These are phyloP conservation scores for Physeter macrocephalus DNA, from an alignment of 2,113 vertebrate species.

Conservation along the genomic window DNA sequence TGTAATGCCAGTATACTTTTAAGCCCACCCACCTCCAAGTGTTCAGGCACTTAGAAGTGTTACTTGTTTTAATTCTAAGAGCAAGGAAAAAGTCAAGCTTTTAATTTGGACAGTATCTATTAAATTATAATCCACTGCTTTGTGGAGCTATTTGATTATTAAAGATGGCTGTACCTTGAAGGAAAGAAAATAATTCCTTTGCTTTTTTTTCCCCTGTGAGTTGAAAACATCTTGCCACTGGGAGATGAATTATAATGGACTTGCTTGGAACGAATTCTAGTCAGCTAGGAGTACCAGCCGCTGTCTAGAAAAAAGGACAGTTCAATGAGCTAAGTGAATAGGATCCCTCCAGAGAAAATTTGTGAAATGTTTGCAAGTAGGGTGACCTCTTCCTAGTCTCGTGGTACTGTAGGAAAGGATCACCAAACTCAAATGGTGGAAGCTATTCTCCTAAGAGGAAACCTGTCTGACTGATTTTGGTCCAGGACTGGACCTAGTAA, in stretches of 20 bases:
- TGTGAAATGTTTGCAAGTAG: conserved; percentile 13
- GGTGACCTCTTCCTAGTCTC: neutral
- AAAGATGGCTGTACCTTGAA: conserved; percentile 12
- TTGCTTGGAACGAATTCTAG: conserved; percentile 38
- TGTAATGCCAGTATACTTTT: neutral
- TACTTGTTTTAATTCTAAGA: neutral
- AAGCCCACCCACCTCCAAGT: neutral
- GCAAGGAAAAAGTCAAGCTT: neutral
- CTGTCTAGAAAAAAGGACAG: neutral
- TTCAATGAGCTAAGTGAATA: conserved; percentile 1
- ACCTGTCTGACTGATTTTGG: neutral
- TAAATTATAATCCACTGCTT: neutral
- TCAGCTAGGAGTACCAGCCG: neutral
- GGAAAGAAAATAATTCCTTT: conserved; percentile 37
- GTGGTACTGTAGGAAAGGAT: neutral
- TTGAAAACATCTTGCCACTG: conserved; percentile 5
- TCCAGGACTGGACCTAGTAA: neutral
- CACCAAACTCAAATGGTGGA: neutral
- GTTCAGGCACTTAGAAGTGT: neutral
- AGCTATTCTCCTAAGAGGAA: conserved; percentile 12
- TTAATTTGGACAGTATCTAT: conserved; percentile 17
- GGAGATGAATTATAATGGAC: conserved; percentile 8
- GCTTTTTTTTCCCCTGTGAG: neutral
- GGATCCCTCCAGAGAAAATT: neutral
- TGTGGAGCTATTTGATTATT: conserved; percentile 14